Evolutionary conservation across 1,140 invertebrate genomes (phyloP).

Genomic region (Calosoma granatense): DNA sequence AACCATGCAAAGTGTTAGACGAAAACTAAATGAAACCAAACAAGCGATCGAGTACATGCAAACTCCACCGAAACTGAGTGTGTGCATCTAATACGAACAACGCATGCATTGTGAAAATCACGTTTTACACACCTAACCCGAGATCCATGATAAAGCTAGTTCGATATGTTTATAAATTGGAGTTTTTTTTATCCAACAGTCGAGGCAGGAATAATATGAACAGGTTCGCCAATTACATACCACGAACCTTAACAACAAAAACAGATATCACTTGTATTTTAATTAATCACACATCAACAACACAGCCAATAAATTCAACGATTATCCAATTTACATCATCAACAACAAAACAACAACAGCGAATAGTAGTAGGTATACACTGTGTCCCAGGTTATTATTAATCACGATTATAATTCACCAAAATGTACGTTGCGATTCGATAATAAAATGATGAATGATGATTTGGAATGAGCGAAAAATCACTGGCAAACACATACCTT

Average conservation of each 20-base stretch:
- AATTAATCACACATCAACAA: neutral
- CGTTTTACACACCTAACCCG: neutral
- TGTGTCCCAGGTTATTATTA: neutral
- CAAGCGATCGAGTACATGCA: too few relatives aligned
- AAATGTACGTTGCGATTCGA: too few relatives aligned
- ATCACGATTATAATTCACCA: too few relatives aligned
- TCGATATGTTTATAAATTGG: neutral
- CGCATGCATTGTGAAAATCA: neutral
- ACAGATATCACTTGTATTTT: neutral
- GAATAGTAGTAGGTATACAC: too few relatives aligned
- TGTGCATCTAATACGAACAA: neutral
- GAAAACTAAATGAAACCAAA: too few relatives aligned
- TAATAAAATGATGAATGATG: neutral
- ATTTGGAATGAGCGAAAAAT: neutral
- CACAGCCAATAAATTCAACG: too few relatives aligned
- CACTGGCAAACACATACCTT: neutral
- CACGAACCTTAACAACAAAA: neutral
- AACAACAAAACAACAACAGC: too few relatives aligned
- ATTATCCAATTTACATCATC: too few relatives aligned
- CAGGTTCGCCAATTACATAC: neutral
- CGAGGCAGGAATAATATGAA: neutral
- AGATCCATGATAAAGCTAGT: neutral
- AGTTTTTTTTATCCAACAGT: neutral
- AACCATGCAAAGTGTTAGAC: too few relatives aligned
- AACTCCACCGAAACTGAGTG: neutral